Base-by-base conservation (phyloP, 1,140 invertebrate genomes). In the Lordiphosa stackelbergi region DNA sequence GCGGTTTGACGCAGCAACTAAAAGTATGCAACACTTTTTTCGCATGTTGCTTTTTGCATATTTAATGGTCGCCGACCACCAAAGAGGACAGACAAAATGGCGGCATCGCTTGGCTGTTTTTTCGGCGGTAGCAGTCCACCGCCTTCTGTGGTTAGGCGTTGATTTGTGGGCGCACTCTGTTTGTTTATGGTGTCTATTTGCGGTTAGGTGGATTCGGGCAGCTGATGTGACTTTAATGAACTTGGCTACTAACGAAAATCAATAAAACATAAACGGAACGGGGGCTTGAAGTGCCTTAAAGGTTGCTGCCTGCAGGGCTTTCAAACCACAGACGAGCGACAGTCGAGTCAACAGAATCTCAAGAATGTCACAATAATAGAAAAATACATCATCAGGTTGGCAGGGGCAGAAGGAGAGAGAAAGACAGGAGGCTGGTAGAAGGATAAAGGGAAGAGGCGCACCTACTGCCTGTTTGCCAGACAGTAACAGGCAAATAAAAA, bases 11-110 rank as follows among this genome's bases (percentile, higher is more conserved):
- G 72, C 77, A 79, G 77, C 75, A 65, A 75, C 75, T 81, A 65
- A 83, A 81, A 81, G 75, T 81, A 81, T 81, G 75, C 77, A 81
- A 81, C 72, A 81, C 71, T 81, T 81, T 78, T 75, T 78, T 78
- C 74, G 73, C 73, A 79, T 78, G 73, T 78, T 78, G 69, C 73
- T 78, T 73, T 79, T 79, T 81, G 75, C 75, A 79, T 81, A 79
- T 79, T 79, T 79, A 78, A 78, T 78, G 74, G 70, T 58, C 65
- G 52, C 19, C 42, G 31, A n/a, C 38, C 19, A 34, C 38, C 10
- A 13, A 10, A 45, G 34, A 53, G 57, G 74, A 81, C 75, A 79
- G 74, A 81, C 74, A 79, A 79, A 79, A 79, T 79, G 74, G 74
- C 75, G 74, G 59, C 75, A 57, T 43, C 48, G 36, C 36, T 40